Conservation (phyloP, 2,113 vertebrate genomes). For the Atrichornis clamosus region DNA sequence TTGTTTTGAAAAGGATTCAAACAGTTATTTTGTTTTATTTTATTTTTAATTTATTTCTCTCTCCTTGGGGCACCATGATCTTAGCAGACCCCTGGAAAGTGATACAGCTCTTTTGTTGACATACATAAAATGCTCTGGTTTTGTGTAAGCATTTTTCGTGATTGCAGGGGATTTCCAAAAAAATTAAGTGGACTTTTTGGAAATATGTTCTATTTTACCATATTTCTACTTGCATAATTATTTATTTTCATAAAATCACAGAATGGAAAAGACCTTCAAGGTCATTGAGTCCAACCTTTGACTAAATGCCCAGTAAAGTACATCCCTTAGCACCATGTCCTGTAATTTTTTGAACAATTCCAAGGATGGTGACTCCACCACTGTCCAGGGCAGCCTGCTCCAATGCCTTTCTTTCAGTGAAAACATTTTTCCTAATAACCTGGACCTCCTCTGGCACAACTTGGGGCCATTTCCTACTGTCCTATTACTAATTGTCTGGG, state of each 20-base stretch:
- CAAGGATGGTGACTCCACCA: neutral
- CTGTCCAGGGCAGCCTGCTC: neutral
- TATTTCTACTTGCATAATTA: neutral
- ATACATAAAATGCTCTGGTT: neutral
- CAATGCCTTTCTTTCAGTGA: neutral
- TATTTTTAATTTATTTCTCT: neutral
- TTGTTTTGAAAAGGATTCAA: neutral
- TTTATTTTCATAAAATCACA: neutral
- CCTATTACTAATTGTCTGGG: too few species aligned
- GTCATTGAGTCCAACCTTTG: too few species aligned
- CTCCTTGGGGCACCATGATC: neutral
- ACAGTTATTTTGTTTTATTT: neutral
- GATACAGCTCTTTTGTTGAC: neutral
- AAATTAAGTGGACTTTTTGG: neutral
- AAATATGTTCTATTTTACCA: neutral
- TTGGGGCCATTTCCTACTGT: fast-evolving
- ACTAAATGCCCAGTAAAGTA: neutral
- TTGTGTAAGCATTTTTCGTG: neutral
- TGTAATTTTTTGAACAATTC: neutral
- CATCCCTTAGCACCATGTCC: neutral
- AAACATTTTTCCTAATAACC: neutral
- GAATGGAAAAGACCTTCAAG: neutral
- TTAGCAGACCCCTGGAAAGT: neutral
- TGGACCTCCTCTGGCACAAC: neutral
- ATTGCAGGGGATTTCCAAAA: neutral